These are phyloP conservation scores for Melanophora roralis DNA, from an alignment of 2,888 invertebrate genomes.

Conservation along the genomic window DNA sequence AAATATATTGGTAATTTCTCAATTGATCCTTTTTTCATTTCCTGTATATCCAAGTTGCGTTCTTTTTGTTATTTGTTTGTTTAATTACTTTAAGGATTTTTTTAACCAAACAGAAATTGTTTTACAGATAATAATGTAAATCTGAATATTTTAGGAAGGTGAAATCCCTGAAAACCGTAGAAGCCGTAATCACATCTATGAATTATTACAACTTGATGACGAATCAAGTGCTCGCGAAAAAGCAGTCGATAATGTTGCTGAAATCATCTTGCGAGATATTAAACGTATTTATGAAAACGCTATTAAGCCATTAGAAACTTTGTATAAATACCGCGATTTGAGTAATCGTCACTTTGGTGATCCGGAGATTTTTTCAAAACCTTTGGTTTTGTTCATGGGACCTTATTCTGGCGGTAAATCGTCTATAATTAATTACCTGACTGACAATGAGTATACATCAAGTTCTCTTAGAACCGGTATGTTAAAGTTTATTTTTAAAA, in stretches of 20 bases:
- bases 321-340: conserved; percentile 94
- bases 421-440: conserved; percentile 93
- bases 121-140: not conserved
- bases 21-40: conserved; percentile 45
- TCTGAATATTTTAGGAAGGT: conserved; percentile 78
- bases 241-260: conserved; percentile 85
- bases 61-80: conserved; percentile 30
- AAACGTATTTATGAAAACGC: conserved; percentile 91
- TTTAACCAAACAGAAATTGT: no score
- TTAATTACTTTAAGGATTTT: conserved; percentile 8
- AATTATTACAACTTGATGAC: conserved; percentile 87
- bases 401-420: conserved; percentile 98
- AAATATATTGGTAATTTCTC: conserved; percentile 44
- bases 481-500: not conserved
- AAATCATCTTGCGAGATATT: conserved; percentile 88
- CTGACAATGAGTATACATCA: conserved; percentile 90
- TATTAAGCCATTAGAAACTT: conserved; percentile 92
- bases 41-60: conserved; percentile 38
- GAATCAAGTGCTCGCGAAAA: conserved; percentile 85
- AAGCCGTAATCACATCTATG: conserved; percentile 87
- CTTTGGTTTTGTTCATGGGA: conserved; percentile 94
- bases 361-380: conserved; percentile 96
- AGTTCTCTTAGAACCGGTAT: conserved; percentile 91
- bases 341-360: conserved; percentile 95
- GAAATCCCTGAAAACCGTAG: conserved; percentile 87